Percentiles rank a stretch among this genome's conserved stretches.
Conservation (phyloP, 2,113 vertebrate species). For the Aythya baeri region DNA sequence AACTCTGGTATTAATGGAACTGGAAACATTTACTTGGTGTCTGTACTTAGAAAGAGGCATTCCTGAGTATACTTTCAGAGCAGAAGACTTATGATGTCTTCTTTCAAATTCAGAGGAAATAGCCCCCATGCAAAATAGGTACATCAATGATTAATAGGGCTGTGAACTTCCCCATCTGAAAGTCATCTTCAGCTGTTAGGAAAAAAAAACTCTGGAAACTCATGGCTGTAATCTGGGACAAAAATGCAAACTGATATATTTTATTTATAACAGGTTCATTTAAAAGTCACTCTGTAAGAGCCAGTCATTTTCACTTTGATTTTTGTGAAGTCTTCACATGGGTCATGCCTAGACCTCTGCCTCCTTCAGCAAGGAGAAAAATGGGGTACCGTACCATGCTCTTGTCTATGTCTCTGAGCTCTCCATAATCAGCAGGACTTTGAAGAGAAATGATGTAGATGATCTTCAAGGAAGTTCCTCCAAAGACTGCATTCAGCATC, state of each 20-base stretch:
- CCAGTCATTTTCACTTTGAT: neutral
- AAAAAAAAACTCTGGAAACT: neutral
- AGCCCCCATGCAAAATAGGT: neutral
- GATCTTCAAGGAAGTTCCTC: neutral
- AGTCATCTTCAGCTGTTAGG: neutral
- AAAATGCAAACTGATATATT: neutral
- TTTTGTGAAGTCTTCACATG: neutral
- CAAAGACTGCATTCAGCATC: neutral
- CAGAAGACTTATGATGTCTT: neutral
- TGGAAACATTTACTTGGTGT: neutral
- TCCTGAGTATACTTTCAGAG: neutral
- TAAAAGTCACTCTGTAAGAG: neutral
- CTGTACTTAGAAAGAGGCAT: neutral
- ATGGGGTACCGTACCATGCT: neutral
- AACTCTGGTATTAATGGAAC: neutral
- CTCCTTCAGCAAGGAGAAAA: neutral
- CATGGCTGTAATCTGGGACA: neutral
- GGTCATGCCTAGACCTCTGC: neutral
- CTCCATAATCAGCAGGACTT: neutral
- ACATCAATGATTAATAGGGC: neutral
- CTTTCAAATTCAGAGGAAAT: neutral
- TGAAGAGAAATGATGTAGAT: neutral
- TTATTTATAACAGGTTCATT: slow-evolving; percentile 17
- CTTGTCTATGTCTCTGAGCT: neutral
- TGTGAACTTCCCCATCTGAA: neutral